phyloP scores from a whole-genome alignment of 2,797 vertebrate species.

The Setipinna tenuifilis region DNA sequence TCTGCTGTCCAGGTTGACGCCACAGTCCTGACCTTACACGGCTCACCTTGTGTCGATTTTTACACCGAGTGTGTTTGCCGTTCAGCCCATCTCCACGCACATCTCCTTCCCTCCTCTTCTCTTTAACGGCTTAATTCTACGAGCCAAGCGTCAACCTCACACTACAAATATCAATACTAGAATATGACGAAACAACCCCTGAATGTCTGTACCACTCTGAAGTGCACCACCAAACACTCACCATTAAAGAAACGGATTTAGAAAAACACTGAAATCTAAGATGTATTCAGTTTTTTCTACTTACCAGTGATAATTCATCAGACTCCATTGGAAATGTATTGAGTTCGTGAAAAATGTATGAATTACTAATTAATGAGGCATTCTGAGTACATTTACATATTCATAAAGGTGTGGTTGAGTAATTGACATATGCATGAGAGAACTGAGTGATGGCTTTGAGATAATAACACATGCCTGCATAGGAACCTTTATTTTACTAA shows the following conservation, averaged over 20 bases:
- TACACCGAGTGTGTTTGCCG: slow-evolving; percentile 5
- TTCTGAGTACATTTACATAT: slow-evolving; percentile 84
- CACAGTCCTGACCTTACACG: slow-evolving; percentile 25
- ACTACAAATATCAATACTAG: slow-evolving; percentile 23
- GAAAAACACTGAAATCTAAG: slow-evolving; percentile 74
- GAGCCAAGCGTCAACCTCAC: background rate
- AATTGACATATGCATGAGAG: slow-evolving; percentile 81
- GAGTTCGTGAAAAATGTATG: slow-evolving; percentile 81
- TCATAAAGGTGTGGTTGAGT: slow-evolving; percentile 82
- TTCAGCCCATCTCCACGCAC: background rate
- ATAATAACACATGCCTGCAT: slow-evolving; percentile 72
- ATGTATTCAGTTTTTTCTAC: slow-evolving; percentile 72
- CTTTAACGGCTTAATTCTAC: background rate
- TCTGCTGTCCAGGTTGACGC: slow-evolving; percentile 35
- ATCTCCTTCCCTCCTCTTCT: background rate
- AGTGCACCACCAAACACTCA: background rate
- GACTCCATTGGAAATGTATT: slow-evolving; percentile 74
- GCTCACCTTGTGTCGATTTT: slow-evolving; percentile 29
- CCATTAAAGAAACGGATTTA: slow-evolving; percentile 70
- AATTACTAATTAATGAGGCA: slow-evolving; percentile 87
- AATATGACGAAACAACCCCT: background rate
- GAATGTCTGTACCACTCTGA: background rate
- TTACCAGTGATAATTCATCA: slow-evolving; percentile 77
- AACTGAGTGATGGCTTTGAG: slow-evolving; percentile 74
- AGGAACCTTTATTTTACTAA: slow-evolving; percentile 76